These are phyloP conservation scores for Silurus meridionalis DNA, from an alignment of 2,113 vertebrate species.

Conservation along the genomic window DNA sequence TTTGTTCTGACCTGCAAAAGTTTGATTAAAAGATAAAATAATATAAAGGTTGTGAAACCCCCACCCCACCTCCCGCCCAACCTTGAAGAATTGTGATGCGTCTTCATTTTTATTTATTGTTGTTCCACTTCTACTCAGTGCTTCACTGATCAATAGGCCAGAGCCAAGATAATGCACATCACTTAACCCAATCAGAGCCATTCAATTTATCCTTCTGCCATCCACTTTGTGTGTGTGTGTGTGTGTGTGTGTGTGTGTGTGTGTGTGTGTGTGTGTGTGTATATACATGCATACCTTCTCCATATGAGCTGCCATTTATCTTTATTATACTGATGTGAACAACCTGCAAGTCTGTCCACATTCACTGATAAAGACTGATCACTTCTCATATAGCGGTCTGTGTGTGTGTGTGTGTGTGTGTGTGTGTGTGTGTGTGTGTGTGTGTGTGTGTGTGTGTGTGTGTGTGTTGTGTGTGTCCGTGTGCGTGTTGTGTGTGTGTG, in stretches of 20 bases:
- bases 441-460: neutral
- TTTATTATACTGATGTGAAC: conserved; percentile 9
- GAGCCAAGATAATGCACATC: conserved; percentile 51
- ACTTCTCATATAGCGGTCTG: neutral
- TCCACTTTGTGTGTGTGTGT: conserved; percentile 3
- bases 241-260: neutral
- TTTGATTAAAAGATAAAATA: no score
- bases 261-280: conserved; percentile 7
- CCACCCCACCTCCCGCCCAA: no score
- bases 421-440: neutral
- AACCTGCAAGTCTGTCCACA: neutral
- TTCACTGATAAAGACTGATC: neutral
- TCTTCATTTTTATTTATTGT: neutral
- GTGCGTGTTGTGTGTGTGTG: neutral
- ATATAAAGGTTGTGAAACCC: no score
- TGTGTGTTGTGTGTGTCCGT: neutral
- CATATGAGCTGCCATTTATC: conserved; percentile 7
- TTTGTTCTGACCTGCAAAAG: no score
- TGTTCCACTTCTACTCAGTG: neutral
- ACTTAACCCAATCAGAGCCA: conserved; percentile 50
- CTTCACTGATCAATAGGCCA: conserved; percentile 49
- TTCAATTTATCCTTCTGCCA: conserved; percentile 55
- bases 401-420: neutral
- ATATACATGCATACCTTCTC: neutral
- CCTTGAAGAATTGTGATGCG: neutral